Base-by-base conservation (phyloP, 2,888 invertebrate genomes). In the Ommatoiulus sabulosus region DNA sequence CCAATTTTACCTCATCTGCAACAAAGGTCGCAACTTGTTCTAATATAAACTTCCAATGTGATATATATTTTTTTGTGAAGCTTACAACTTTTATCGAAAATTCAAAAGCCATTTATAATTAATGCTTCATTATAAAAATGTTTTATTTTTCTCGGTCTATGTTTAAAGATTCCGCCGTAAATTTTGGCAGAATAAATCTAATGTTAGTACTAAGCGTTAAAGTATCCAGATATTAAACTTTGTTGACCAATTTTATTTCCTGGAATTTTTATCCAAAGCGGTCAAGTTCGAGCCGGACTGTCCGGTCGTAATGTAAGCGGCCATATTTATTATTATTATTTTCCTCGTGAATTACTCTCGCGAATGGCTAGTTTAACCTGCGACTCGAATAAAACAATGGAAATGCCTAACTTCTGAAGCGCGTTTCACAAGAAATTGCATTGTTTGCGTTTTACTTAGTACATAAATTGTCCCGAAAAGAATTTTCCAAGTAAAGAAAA, bases 381-480 rank as follows among this genome's bases (percentile, higher is more conserved):
- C 12, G 35, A 24, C 80, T 80, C 12, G 12, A 80, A 46, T 35
- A 63, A 80, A 80, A 80, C 80, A 80, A 80, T 80, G 12, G 80
- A 80, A 80, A 80, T 80, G 35, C 80, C 80, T 80, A 15, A 80
- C 80, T 80, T 80, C 35, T 80, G 80, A 35, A 80, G 80, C 80
- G 35, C 35, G 80, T 80, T 80, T 80, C 80, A 35, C 2, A 35
- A 80, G 80, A 80, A 80, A 80, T 12, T 80, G 24, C 80, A 80
- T 80, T 80, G 80, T 80, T 80, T 80, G 80, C 24, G 8, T 35
- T 63, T 80, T 35, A 80, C 24, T 35, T 80, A 35, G 80, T 80
- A 24, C 80, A 80, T 80, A 80, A 80, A 80, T 80, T 35, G 80
- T 35, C 80, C 80, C 12, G 80, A 35, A 80, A 80, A 80, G 17